A percentile compares a stretch with the other conserved stretches of the same genome.
Conservation (phyloP, 2,113 vertebrate species). For the Corythoichthys haematopterus region DNA sequence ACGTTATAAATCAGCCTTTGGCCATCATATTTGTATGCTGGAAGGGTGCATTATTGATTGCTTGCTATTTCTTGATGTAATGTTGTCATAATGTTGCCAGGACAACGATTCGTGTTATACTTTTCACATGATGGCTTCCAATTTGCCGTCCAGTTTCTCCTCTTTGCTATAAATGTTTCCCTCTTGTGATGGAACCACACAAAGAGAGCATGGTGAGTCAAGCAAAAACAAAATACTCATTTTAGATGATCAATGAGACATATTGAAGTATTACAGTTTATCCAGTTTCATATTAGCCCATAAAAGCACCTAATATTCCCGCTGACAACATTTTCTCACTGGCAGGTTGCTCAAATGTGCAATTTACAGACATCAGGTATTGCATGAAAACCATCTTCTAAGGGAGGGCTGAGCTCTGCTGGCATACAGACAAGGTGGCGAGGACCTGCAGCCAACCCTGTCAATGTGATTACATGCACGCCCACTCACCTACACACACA, state of each 20-base stretch:
- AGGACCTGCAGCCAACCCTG: constrained; percentile 46
- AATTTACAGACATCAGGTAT: constrained; percentile 13
- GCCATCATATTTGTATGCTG: neutral
- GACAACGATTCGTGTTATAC: neutral
- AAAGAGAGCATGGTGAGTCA: neutral
- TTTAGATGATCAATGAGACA: neutral
- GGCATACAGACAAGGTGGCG: constrained; percentile 35
- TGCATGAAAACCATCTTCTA: constrained; percentile 31
- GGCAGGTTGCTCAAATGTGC: neutral
- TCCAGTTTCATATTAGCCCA: neutral
- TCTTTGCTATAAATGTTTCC: neutral
- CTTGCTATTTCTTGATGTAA: neutral
- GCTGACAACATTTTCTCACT: neutral
- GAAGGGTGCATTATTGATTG: neutral
- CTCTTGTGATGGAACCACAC: neutral
- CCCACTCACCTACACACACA: neutral
- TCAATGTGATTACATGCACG: constrained; percentile 47
- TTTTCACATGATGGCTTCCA: neutral
- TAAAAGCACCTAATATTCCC: neutral
- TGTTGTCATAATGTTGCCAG: neutral
- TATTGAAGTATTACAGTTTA: neutral
- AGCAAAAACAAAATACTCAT: neutral
- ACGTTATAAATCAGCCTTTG: constrained; percentile 25
- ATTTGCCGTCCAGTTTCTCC: neutral
- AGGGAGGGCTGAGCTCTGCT: constrained; percentile 32